phyloP scores from a whole-genome alignment of 1,140 invertebrate genomes.

The Zaprionus tsacasi region DNA sequence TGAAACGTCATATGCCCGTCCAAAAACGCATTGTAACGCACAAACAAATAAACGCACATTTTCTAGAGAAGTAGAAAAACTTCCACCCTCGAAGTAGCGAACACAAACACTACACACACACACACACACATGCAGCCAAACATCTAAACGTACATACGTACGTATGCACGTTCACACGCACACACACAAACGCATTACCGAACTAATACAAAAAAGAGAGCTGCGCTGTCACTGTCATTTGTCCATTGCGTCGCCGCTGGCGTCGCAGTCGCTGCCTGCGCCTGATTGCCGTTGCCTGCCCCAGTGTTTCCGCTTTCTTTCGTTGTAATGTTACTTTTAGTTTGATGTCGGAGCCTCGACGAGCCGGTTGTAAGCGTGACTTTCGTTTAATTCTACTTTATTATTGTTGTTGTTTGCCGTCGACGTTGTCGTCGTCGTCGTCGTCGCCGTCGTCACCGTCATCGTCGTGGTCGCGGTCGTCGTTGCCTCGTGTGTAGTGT shows the following conservation, averaged over 20 bases:
- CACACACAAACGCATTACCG: conserved; percentile 45
- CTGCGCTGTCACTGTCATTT: conserved; percentile 74
- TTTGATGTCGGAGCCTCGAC: conserved; percentile 76
- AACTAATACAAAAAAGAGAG: conserved; percentile 73
- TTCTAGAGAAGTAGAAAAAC: conserved; percentile 83
- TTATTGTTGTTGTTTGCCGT: conserved; percentile 59
- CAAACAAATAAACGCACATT: conserved; percentile 80
- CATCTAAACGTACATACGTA: conserved; percentile 22
- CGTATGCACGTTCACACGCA: conserved; percentile 11
- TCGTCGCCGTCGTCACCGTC: conserved; percentile 21
- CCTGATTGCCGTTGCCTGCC: conserved; percentile 70
- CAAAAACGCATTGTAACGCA: conserved; percentile 67
- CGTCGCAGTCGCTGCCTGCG: conserved; percentile 66
- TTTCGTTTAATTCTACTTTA: conserved; percentile 79
- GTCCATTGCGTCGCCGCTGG: conserved; percentile 51
- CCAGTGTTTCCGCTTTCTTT: conserved; percentile 82
- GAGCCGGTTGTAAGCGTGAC: conserved; percentile 79
- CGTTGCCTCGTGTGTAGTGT: conserved; percentile 41
- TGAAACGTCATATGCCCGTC: conserved; percentile 54
- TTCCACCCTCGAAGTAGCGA: conserved; percentile 77
- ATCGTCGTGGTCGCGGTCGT: conserved; percentile 35
- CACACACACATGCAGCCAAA: conserved; percentile 33
- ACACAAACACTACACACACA: conserved; percentile 57
- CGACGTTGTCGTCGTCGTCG: conserved; percentile 27
- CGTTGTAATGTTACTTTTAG: conserved; percentile 82